These are phyloP conservation scores for Pitta sordida DNA, from an alignment of 2,113 vertebrate genomes.

Conservation along the genomic window DNA sequence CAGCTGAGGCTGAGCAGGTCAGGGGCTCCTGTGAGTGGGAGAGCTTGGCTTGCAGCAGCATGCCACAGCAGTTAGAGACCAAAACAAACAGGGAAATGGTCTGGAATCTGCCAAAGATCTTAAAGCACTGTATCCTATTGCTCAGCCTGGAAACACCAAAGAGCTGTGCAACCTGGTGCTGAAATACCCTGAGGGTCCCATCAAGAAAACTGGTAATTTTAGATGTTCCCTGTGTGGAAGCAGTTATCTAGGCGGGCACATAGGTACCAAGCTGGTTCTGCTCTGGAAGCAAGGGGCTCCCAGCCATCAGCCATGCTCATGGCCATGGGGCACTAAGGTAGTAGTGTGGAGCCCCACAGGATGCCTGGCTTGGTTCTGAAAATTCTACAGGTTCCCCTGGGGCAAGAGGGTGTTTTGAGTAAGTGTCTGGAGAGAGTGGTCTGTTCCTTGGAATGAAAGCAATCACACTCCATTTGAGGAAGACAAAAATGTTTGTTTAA, in stretches of 20 bases:
- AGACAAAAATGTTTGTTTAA: background rate
- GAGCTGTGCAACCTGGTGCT: background rate
- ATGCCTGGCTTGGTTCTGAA: background rate
- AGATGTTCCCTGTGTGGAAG: background rate
- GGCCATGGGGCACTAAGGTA: too few relatives aligned
- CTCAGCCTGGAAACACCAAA: background rate
- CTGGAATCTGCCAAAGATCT: background rate
- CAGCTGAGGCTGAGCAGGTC: background rate
- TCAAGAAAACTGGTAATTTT: background rate
- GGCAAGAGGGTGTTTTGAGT: background rate
- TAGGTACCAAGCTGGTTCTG: background rate
- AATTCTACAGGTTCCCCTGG: rapidly evolving
- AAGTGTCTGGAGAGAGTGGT: background rate
- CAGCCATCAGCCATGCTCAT: rapidly evolving
- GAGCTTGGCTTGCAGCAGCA: background rate
- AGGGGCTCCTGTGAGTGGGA: background rate
- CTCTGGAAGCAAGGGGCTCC: background rate
- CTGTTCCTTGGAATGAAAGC: background rate
- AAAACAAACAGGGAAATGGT: background rate
- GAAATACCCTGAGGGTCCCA: background rate
- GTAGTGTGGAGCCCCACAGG: background rate
- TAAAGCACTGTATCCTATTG: background rate
- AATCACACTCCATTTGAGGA: background rate
- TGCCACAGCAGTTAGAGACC: background rate
- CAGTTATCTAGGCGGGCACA: rapidly evolving